phyloP scores from a whole-genome alignment of 2,113 vertebrate genomes.

The Tachuris rubrigastra region DNA sequence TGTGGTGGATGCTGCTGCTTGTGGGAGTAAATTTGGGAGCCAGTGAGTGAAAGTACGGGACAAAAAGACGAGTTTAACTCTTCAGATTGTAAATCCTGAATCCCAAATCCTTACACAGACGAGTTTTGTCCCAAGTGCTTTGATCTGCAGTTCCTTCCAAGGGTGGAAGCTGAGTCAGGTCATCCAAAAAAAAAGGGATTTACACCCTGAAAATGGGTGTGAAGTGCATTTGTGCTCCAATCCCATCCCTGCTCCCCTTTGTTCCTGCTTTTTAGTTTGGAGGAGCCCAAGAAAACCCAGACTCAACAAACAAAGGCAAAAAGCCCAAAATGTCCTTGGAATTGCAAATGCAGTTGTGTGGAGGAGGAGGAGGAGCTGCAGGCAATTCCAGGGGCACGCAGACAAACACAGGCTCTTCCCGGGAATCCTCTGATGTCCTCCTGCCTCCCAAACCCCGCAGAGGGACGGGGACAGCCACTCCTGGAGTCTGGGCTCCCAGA shows the following conservation, averaged over 20 bases:
- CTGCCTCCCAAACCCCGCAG: background rate
- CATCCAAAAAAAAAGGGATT: background rate
- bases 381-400: background rate
- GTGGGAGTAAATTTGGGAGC: background rate
- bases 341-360: conserved; percentile 16
- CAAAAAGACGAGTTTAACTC: background rate
- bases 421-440: background rate
- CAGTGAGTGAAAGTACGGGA: background rate
- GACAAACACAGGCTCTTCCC: background rate
- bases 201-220: background rate
- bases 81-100: background rate
- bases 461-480: accelerated
- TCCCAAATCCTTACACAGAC: accelerated
- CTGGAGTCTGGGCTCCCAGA: background rate
- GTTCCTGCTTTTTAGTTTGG: background rate
- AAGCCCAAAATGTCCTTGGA: background rate
- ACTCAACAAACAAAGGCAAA: background rate
- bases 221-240: background rate
- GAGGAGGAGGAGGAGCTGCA: background rate
- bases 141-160: background rate
- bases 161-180: background rate
- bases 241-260: background rate
- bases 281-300: background rate
- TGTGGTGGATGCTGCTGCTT: background rate
- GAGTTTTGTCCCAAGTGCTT: accelerated